phyloP scores from a whole-genome alignment of 2,797 vertebrate genomes.

The Heterohyrax brucei region DNA sequence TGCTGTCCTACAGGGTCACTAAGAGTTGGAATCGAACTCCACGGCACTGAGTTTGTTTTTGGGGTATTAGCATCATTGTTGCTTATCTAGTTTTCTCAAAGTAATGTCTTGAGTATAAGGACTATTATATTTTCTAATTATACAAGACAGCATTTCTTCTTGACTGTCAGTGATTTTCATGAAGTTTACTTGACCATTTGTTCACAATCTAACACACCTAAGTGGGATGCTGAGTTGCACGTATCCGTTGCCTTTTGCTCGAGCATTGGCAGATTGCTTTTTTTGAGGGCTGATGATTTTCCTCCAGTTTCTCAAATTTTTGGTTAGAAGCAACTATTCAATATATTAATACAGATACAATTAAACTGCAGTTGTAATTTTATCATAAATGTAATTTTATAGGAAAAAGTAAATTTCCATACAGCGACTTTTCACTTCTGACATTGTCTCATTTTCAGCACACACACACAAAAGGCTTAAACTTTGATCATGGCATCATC shows the following conservation, averaged over 20 bases:
- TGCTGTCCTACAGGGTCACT: no score
- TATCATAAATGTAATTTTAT: background rate
- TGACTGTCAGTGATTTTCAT: background rate
- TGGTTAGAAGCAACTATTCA: background rate
- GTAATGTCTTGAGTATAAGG: background rate
- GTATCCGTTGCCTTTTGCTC: background rate
- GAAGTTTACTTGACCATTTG: background rate
- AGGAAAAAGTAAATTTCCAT: background rate
- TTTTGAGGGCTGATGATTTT: background rate
- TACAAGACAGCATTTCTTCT: background rate
- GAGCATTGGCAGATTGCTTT: background rate
- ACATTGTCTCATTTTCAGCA: background rate
- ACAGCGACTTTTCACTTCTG: background rate
- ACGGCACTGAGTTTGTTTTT: no score
- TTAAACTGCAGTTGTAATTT: background rate
- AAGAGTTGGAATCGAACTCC: no score
- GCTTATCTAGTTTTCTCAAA: background rate
- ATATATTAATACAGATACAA: background rate
- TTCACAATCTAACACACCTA: background rate
- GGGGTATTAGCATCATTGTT: background rate
- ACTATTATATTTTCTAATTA: background rate
- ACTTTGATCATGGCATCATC: background rate
- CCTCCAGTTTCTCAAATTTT: background rate
- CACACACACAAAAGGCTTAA: background rate
- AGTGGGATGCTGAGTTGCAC: no score